These are phyloP conservation scores for Acipenser oxyrinchus DNA, from an alignment of 2,797 vertebrate genomes.

Conservation along the genomic window DNA sequence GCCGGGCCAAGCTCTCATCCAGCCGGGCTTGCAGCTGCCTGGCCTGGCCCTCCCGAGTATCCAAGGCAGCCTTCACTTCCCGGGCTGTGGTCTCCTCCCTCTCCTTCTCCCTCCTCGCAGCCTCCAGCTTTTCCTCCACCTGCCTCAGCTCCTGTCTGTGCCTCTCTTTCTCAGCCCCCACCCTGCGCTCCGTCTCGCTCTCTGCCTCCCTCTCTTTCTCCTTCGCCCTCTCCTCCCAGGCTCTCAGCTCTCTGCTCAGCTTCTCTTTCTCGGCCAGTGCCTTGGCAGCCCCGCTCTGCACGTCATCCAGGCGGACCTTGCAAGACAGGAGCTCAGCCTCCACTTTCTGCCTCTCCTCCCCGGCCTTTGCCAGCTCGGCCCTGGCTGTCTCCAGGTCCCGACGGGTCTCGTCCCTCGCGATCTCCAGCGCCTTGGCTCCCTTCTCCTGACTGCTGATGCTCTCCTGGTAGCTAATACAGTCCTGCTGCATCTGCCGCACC, in stretches of 20 bases:
- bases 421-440: slow-evolving; percentile 72
- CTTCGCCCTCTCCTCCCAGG: slow-evolving; percentile 46
- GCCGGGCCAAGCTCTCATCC: slow-evolving; percentile 77
- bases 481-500: slow-evolving; percentile 84
- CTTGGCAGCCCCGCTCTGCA: slow-evolving; percentile 64
- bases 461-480: slow-evolving; percentile 86
- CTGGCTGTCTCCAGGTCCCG: slow-evolving; percentile 59
- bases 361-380: slow-evolving; percentile 46
- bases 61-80: slow-evolving; percentile 55
- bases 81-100: slow-evolving; percentile 54
- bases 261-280: slow-evolving; percentile 60
- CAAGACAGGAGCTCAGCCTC: slow-evolving; percentile 63
- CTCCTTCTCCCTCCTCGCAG: slow-evolving; percentile 61
- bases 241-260: slow-evolving; percentile 48
- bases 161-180: slow-evolving; percentile 75
- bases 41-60: slow-evolving; percentile 58
- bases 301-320: slow-evolving; percentile 64
- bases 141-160: slow-evolving; percentile 74
- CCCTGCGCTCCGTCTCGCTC: slow-evolving; percentile 68
- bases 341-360: slow-evolving; percentile 53
- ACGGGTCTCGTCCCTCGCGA: slow-evolving; percentile 60
- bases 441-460: slow-evolving; percentile 76
- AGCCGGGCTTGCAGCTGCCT: slow-evolving; percentile 69
- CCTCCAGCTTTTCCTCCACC: slow-evolving; percentile 71
- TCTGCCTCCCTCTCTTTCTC: slow-evolving; percentile 56